Evolutionary conservation across 23 tunicate genomes (phyloP).

Genomic region (Ciona savignyi): DNA sequence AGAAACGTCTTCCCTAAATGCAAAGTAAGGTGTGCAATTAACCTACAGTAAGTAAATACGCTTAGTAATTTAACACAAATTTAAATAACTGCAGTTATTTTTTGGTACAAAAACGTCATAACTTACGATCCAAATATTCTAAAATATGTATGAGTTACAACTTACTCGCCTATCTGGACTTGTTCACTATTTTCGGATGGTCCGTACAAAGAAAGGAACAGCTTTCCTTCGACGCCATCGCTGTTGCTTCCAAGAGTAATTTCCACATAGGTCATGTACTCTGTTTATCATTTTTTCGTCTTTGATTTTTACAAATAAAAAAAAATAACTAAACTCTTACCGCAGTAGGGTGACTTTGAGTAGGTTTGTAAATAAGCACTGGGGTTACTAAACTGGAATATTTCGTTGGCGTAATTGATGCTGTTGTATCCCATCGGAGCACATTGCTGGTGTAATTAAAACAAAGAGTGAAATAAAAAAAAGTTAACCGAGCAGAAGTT

Average conservation of each 20-base stretch:
- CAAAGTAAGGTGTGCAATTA: neutral
- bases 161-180: conserved; percentile 52
- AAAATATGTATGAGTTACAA: neutral
- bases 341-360: conserved; percentile 43
- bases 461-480: neutral
- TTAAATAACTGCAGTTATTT: too few relatives aligned
- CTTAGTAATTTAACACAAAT: neutral
- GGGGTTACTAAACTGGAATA: neutral
- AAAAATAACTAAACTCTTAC: conserved; percentile 27
- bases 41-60: neutral
- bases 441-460: too few relatives aligned
- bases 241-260: conserved; percentile 28
- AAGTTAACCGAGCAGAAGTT: neutral
- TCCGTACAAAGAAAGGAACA: conserved; percentile 58
- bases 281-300: too few relatives aligned
- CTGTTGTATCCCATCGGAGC: conserved; percentile 53
- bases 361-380: conserved; percentile 33
- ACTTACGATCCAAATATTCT: neutral
- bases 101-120: too few relatives aligned
- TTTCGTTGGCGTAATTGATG: conserved; percentile 10
- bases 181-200: conserved; percentile 30
- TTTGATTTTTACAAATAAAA: too few relatives aligned
- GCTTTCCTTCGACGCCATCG: conserved; percentile 44
- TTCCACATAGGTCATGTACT: conserved; percentile 47
- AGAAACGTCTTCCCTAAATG: conserved; percentile 13